These are phyloP conservation scores for Montifringilla adamsi DNA, from an alignment of 2,113 vertebrate species.

Conservation along the genomic window DNA sequence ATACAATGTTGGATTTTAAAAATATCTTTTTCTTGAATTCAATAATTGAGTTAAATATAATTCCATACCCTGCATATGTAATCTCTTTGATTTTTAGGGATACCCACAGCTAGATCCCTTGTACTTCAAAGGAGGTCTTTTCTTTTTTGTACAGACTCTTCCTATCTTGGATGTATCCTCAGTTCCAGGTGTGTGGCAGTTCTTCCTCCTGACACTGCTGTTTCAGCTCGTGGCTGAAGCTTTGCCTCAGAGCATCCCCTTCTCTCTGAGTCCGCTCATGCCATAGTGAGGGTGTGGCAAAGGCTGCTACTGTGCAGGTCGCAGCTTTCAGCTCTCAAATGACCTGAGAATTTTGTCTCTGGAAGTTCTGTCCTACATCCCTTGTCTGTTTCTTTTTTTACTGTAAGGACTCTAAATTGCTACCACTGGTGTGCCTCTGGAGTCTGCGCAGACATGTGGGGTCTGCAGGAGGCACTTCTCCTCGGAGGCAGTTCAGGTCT, in stretches of 20 bases:
- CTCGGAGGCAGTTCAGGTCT: neutral
- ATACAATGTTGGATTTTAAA: neutral
- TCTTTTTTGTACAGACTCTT: neutral
- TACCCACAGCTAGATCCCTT: neutral
- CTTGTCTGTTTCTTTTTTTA: neutral
- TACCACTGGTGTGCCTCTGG: rapidly evolving
- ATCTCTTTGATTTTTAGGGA: neutral
- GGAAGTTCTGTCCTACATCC: neutral
- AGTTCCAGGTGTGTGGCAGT: neutral
- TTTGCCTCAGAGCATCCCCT: neutral
- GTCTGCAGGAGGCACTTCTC: neutral
- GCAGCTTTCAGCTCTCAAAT: neutral
- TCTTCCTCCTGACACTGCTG: neutral
- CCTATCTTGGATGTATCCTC: rapidly evolving
- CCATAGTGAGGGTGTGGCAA: neutral
- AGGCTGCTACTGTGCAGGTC: neutral
- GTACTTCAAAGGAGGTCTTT: neutral
- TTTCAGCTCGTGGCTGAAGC: rapidly evolving
- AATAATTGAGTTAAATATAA: neutral
- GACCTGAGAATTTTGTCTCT: neutral
- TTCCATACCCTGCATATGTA: neutral
- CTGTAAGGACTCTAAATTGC: neutral
- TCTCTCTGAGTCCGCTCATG: neutral
- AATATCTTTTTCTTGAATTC: neutral
- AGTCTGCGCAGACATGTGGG: rapidly evolving